Evolutionary conservation across 2,797 vertebrate species (phyloP), one percentile per base, ranked within the genome.

Genomic region (Poecilia velifera): DNA sequence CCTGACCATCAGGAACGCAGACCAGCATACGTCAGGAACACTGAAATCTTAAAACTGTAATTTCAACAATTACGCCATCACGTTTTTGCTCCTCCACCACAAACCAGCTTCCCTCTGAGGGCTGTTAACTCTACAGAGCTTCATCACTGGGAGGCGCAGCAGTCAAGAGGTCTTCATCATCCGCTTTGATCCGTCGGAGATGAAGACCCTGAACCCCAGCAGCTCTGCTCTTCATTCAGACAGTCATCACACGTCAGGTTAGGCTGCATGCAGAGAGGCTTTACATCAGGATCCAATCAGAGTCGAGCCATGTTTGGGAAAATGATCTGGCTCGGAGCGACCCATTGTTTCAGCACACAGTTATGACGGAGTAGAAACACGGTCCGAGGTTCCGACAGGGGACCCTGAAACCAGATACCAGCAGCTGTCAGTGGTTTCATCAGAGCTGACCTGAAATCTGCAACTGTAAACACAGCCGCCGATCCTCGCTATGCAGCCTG

Each of bases 61-160:
- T 86, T 89, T 82, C 76, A 88, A 87, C 86, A 88, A 88, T 85
- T 90, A 89, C 82, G 34, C 74, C 89, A 91, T 80, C 28, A 10
- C 77, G 51, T 78, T 71, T 77, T 36, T 84, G 88, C 36, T 57
- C 46, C 46, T 57, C 43, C 0, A 86, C 90, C 90, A 85, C 90
- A 92, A 90, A 90, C 89, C 88, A 84, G 53, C 80, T 84, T 82
- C 76, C 88, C 78, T 85, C 80, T 88, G 74, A 80, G 59, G 82
- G 64, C 85, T 80, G 71, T 78, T 82, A 81, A 82, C 82, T 73
- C 51, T 46, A 79, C 83, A 73, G 78, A 76, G 73, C 76, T 45
- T 78, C 84, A 86, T 78, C 28, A 82, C 13, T 83, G 70, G 80
- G 75, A 66, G 84, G 82, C 62, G 57, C n/a, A 84, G 16, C 59